Conservation (phyloP, 2,113 vertebrate genomes). For the Eudyptes chrysolophus region DNA sequence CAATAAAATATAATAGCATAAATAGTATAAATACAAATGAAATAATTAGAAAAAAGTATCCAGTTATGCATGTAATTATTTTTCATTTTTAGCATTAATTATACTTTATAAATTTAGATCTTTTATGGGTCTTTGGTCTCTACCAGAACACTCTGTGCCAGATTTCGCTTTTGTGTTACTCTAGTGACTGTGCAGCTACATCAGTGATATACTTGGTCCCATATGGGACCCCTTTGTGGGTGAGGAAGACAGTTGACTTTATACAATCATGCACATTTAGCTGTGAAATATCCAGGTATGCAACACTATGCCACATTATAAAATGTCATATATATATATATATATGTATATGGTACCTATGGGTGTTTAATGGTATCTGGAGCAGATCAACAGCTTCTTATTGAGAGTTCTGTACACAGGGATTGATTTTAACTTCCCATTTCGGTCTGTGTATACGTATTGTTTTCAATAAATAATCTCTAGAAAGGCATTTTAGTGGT, state of each 20-base stretch:
- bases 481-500: not conserved
- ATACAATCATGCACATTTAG: not conserved
- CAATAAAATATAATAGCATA: not conserved
- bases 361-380: not conserved
- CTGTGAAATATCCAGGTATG: not conserved
- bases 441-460: not conserved
- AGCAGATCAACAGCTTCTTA: not conserved
- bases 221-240: not conserved
- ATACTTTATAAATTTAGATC: not conserved
- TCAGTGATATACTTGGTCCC: not conserved
- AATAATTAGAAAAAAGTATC: not conserved
- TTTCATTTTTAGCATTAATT: not conserved
- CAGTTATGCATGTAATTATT: not conserved
- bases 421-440: not conserved
- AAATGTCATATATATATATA: not conserved
- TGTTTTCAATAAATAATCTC: not conserved
- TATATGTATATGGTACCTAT: not conserved
- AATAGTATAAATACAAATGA: not conserved
- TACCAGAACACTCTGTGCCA: not conserved
- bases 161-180: not conserved
- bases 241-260: not conserved
- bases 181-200: not conserved
- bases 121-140: not conserved
- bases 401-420: not conserved
- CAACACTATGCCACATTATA: not conserved